Evolutionary conservation across 2,113 vertebrate genomes (phyloP).

Genomic region (Diglossa brunneiventris): DNA sequence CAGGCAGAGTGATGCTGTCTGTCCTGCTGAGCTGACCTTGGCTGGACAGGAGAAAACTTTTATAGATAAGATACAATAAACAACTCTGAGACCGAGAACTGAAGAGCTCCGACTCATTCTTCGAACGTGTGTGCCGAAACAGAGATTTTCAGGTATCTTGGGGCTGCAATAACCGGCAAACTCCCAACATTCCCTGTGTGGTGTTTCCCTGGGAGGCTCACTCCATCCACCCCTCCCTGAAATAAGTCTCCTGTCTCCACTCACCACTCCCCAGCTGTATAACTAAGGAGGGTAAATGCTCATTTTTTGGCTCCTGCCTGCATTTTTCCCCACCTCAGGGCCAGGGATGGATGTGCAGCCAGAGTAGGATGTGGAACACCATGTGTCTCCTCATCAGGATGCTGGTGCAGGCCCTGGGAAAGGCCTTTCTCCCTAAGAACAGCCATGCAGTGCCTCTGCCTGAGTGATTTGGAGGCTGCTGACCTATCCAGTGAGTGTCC

Average conservation of each 20-base stretch:
- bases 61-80: too few species aligned
- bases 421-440: not conserved
- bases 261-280: not conserved
- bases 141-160: too few species aligned
- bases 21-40: too few species aligned
- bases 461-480: not conserved
- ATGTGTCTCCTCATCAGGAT: not conserved
- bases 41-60: too few species aligned
- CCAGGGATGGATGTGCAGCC: not conserved
- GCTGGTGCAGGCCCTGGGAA: not conserved
- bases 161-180: too few species aligned
- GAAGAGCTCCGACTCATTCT: too few species aligned
- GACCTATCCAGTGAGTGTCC: not conserved
- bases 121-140: too few species aligned
- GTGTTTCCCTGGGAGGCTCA: not conserved
- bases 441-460: not conserved
- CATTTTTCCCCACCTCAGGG: not conserved
- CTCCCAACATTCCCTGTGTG: too few species aligned
- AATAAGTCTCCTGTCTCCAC: not conserved
- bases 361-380: not conserved
- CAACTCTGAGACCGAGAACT: too few species aligned
- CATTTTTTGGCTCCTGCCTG: not conserved
- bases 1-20: too few species aligned
- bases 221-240: fast-evolving
- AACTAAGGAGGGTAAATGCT: not conserved